Conservation (phyloP, 2,888 invertebrate genomes). For the Amblyteles armatorius region DNA sequence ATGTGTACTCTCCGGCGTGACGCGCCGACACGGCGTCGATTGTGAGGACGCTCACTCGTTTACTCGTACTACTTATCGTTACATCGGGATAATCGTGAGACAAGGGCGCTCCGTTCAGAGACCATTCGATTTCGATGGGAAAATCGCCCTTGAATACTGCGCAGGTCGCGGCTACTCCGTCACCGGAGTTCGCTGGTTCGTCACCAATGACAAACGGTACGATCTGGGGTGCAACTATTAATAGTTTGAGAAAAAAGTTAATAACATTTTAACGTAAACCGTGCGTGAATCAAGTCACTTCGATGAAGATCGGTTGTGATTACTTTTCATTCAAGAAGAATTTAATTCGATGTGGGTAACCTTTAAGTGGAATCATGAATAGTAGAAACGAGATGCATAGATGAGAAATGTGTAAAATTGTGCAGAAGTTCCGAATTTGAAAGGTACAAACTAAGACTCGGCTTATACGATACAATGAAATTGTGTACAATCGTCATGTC, state of each 20-base stretch:
- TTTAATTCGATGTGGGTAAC: too few relatives aligned
- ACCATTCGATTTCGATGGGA: slow-evolving; percentile 91
- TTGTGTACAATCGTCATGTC: too few relatives aligned
- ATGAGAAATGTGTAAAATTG: too few relatives aligned
- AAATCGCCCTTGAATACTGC: slow-evolving; percentile 91
- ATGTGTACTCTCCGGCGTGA: slow-evolving; percentile 87
- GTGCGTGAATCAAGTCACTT: too few relatives aligned
- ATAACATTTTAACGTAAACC: not conserved
- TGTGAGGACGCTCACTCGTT: slow-evolving; percentile 85
- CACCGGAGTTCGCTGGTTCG: slow-evolving; percentile 89
- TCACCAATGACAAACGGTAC: slow-evolving; percentile 90
- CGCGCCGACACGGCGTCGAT: slow-evolving; percentile 85
- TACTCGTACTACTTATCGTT: slow-evolving; percentile 85
- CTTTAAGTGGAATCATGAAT: too few relatives aligned
- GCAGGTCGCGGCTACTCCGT: slow-evolving; percentile 89
- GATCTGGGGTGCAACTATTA: slow-evolving; percentile 91
- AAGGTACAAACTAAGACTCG: too few relatives aligned
- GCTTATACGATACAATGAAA: too few relatives aligned
- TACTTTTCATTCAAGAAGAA: too few relatives aligned
- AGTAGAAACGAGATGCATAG: too few relatives aligned
- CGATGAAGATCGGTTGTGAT: too few relatives aligned
- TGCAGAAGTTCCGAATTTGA: too few relatives aligned
- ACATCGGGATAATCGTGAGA: slow-evolving; percentile 81
- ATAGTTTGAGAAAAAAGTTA: not conserved
- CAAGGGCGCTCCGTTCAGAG: slow-evolving; percentile 88